These are phyloP conservation scores for Taxidea taxus DNA, from an alignment of 2,113 vertebrate genomes.

Conservation along the genomic window DNA sequence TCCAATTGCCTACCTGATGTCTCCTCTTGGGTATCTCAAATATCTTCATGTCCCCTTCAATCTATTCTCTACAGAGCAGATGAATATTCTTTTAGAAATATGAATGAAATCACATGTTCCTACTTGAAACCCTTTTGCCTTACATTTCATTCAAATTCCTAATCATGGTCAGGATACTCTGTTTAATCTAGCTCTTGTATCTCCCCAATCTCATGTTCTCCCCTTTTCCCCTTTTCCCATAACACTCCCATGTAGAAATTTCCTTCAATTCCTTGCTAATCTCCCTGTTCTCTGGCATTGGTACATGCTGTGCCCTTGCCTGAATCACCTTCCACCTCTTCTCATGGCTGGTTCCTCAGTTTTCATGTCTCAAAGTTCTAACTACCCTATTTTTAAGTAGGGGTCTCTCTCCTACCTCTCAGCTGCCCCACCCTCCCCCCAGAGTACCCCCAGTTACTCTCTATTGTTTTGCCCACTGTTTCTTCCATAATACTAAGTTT, in stretches of 20 bases:
- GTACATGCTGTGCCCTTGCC: neutral
- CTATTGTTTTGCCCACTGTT: neutral
- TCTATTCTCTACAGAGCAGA: neutral
- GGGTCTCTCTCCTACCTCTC: neutral
- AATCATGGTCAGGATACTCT: neutral
- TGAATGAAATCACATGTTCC: neutral
- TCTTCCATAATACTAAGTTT: neutral
- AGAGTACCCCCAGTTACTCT: neutral
- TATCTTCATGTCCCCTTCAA: neutral
- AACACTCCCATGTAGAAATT: neutral
- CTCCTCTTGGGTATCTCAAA: neutral
- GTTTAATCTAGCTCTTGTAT: neutral
- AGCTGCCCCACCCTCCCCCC: neutral
- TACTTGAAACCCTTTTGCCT: neutral
- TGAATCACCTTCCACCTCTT: neutral
- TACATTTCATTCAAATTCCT: neutral
- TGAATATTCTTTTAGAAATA: conserved; percentile 29
- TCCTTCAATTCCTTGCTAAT: neutral
- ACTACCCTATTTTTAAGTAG: neutral
- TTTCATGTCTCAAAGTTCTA: neutral
- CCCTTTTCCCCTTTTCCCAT: neutral
- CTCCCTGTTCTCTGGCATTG: neutral
- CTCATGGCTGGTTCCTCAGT: neutral
- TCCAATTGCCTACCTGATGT: neutral
- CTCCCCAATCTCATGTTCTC: neutral